Conservation (phyloP, 2,113 vertebrate species). For the Artemisiospiza belli region DNA sequence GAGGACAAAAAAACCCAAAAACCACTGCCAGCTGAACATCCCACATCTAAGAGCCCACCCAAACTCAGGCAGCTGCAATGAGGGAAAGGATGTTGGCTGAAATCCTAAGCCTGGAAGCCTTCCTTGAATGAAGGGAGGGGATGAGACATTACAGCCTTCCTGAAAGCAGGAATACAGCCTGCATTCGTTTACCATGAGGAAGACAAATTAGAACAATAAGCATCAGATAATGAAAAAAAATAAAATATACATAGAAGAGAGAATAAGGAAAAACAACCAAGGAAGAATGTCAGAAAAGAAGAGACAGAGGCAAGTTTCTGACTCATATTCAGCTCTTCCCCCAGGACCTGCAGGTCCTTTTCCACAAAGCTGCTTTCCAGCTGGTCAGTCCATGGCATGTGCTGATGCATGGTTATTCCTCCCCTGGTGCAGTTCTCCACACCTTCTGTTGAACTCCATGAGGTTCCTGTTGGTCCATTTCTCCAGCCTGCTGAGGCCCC, state of each 20-base stretch:
- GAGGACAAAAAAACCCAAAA: background rate
- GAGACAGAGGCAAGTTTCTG: background rate
- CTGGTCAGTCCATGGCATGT: background rate
- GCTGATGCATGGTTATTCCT: background rate
- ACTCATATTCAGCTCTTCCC: background rate
- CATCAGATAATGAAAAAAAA: background rate
- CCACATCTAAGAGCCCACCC: constrained; percentile 1
- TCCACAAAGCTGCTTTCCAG: background rate
- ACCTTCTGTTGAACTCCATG: background rate
- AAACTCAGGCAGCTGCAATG: background rate
- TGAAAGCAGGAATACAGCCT: background rate
- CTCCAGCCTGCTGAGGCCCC: background rate
- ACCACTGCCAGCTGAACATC: background rate
- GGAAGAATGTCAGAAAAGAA: background rate
- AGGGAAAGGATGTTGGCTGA: constrained; percentile 1
- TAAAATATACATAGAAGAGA: background rate
- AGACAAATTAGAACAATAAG: constrained; percentile 4
- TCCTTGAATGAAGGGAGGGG: constrained; percentile 4
- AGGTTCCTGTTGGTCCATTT: background rate
- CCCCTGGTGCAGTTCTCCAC: background rate
- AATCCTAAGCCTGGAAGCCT: constrained; percentile 3
- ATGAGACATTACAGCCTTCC: background rate
- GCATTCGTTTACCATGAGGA: background rate
- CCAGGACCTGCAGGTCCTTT: background rate
- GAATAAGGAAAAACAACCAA: background rate